Percentiles rank a stretch among this genome's conserved stretches.
Conservation (phyloP, 1,140 invertebrate genomes). For the Sesamia nonagrioides region DNA sequence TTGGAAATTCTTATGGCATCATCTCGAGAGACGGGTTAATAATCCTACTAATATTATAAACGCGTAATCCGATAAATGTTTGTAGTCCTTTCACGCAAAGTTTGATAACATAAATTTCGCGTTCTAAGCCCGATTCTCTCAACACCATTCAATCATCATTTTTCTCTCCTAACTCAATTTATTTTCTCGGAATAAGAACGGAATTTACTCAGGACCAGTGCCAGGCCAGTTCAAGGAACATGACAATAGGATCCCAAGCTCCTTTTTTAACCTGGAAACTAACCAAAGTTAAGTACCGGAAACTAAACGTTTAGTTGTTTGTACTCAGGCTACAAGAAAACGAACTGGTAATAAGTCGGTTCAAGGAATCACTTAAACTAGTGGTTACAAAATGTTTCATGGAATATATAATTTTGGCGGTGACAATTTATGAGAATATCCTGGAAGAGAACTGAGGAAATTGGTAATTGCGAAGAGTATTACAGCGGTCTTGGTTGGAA, state of each 20-base stretch:
- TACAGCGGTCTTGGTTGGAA: background rate
- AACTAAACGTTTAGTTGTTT: background rate
- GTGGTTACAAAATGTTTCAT: background rate
- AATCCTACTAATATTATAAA: too few relatives aligned
- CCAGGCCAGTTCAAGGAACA: background rate
- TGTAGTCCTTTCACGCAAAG: background rate
- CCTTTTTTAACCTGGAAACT: background rate
- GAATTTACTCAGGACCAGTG: too few relatives aligned
- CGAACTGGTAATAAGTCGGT: constrained; percentile 14
- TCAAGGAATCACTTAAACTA: constrained; percentile 9
- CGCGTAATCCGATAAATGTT: background rate
- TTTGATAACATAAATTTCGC: too few relatives aligned
- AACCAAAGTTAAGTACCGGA: background rate
- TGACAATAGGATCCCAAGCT: background rate
- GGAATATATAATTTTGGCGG: constrained; percentile 29
- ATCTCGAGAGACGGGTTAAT: background rate
- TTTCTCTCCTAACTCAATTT: too few relatives aligned
- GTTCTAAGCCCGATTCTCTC: background rate
- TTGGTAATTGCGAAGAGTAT: background rate
- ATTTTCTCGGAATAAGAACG: too few relatives aligned
- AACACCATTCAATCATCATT: too few relatives aligned
- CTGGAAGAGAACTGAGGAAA: background rate
- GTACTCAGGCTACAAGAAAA: constrained; percentile 7
- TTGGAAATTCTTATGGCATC: constrained; percentile 33
- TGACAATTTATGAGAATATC: constrained; percentile 14